Evolutionary conservation across 2,888 invertebrate genomes (phyloP), one percentile per base, ranked within the genome.

Genomic region (Drosophila cyrtoloma): DNA sequence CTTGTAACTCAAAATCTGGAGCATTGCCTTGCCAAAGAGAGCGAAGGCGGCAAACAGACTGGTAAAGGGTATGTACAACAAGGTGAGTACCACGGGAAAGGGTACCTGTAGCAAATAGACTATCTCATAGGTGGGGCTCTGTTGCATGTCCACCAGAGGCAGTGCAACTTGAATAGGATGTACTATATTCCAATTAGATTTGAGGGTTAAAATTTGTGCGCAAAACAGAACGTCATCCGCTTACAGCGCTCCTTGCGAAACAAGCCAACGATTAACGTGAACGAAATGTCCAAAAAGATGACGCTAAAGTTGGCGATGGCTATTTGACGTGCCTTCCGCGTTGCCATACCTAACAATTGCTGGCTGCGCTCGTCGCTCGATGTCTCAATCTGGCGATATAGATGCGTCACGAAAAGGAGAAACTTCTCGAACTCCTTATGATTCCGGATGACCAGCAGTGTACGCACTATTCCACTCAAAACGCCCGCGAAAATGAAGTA

Each of bases 31-130:
- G 32, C 89, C 92, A 62, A 93, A 93, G 81, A 92, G 88, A 3
- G 92, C 87, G 62, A 89, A 91, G 3, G 92, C 83, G 14, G 89
- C 92, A 67, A 93, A 93, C 5, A 93, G 73, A 67, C 85, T 92
- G 10, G 90, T 91, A 68, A 92, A 93, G 6, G 92, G 92, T 91
- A 92, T 92, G 37, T 92, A 93, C 90, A 92, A 81, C 60, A 81
- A 70, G 1, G 85, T 78, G 7, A 92, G 74, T 7, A 89, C 53
- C 5, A 92, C 26, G 16, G 92, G 88, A 3, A 79, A 76, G 22
- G 90, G 79, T 14, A 91, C 30, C 73, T 93, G 86, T 52, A 90
- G 50, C 12, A 91, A 35, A 68, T 91, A 93, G 59, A 91, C 75
- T n/a, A 92, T 80, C 77, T 93, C 92, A 73, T 92, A 93, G 19